These are phyloP conservation scores for Cydia pomonella DNA, from an alignment of 1,140 invertebrate genomes.

Conservation along the genomic window DNA sequence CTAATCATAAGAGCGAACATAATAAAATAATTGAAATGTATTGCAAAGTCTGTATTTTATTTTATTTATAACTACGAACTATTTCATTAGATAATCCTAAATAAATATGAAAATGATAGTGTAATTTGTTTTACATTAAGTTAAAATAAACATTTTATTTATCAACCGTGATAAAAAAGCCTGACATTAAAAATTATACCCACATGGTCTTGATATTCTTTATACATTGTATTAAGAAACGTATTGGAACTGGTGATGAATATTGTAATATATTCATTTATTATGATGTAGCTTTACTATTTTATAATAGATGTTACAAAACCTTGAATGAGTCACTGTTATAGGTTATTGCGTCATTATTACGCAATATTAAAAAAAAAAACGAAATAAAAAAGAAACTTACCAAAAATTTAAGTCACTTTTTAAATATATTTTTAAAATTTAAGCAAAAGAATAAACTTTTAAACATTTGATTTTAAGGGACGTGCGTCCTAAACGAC, in stretches of 20 bases:
- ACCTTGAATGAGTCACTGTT: not conserved
- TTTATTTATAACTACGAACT: too few relatives aligned
- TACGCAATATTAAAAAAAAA: not conserved
- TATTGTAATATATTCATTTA: not conserved
- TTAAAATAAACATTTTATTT: too few relatives aligned
- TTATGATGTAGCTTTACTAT: not conserved
- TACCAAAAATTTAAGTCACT: not conserved
- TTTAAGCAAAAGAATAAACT: slow-evolving; percentile 2
- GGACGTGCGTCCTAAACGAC: not conserved
- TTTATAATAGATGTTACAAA: not conserved
- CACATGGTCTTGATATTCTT: too few relatives aligned
- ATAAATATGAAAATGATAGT: too few relatives aligned
- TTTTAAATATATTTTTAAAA: slow-evolving; percentile 4
- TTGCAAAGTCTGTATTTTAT: too few relatives aligned
- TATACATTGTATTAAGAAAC: too few relatives aligned
- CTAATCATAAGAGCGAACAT: not conserved
- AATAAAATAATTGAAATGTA: too few relatives aligned
- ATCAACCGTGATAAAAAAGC: too few relatives aligned
- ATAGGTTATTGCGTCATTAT: not conserved
- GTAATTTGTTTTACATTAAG: too few relatives aligned
- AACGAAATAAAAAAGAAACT: not conserved
- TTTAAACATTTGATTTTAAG: slow-evolving; percentile 20
- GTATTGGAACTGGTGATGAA: not conserved
- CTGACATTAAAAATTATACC: too few relatives aligned
- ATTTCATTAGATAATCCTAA: too few relatives aligned